Evolutionary conservation across 2,113 vertebrate genomes (phyloP), one percentile per base, ranked within the genome.

Genomic region (Cygnus buccinator): DNA sequence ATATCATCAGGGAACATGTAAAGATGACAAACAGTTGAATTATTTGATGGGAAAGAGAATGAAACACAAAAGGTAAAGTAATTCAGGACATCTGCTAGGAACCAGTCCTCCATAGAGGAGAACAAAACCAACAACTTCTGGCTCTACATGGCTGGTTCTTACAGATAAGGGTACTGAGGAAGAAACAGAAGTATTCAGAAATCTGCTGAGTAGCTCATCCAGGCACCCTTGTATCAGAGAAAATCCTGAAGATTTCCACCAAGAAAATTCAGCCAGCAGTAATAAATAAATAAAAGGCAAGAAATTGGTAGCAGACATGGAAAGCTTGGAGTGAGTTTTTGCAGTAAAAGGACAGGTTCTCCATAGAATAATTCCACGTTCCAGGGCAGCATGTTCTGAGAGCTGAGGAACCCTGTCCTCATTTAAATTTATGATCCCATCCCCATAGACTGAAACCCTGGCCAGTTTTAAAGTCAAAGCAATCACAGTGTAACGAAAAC

Each of bases 31-130:
- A 54, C 0, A 1, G 71, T 43, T 59, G 35, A 50, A 48, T 59
- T 89, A 35, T 63, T 92, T 75, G 61, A 39, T 70, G 68, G 63
- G 94, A 59, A 91, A 79, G 84, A 85, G 83, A 94, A 79, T 10
- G 67, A 73, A 95, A 88, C 78, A 80, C 50, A 80, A 74, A 93
- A 90, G 78, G 74, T 87, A 81, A 91, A 94, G 66, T 84, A 73
- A 84, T 84, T 72, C 74, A 82, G 62, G 58, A 63, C 41, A 80
- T 67, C 74, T 83, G 84, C 58, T 76, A 70, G 73, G 81, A 89
- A 76, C 14, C 29, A 50, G 74, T 68, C 44, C 52, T 92, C 50
- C 50, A 80, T 13, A 1, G 22, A 85, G 54, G 84, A 78, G 84
- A 91, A 77, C 19, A 73, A 66, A 59, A 11, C 50, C 62, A 73